Conservation (phyloP, 2,113 vertebrate genomes). For the Eira barbara region DNA sequence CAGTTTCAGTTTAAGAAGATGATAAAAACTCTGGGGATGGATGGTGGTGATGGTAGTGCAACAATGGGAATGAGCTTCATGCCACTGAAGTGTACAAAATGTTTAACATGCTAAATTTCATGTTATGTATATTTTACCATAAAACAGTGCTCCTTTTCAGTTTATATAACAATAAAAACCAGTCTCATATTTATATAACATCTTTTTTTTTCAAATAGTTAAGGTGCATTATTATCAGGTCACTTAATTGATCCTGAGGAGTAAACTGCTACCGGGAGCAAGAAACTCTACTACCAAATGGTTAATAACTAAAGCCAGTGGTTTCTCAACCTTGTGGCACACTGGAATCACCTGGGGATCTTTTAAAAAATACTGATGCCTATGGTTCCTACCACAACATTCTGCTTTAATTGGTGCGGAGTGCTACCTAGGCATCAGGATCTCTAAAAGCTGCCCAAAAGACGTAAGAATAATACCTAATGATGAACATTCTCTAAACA, state of each 20-base stretch:
- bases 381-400: neutral
- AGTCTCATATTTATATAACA: neutral
- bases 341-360: neutral
- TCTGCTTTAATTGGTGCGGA: conserved; percentile 21
- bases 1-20: neutral
- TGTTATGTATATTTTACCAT: neutral
- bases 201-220: conserved; percentile 37
- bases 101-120: neutral
- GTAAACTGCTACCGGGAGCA: neutral
- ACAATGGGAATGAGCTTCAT: neutral
- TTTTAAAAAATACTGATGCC: conserved; percentile 4
- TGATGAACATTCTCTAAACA: conserved; percentile 29
- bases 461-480: neutral
- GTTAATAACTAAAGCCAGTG: neutral
- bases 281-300: neutral
- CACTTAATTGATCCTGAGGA: neutral
- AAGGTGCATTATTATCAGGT: neutral
- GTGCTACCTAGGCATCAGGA: neutral
- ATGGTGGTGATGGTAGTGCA: neutral
- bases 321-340: neutral
- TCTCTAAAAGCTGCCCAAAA: conserved; percentile 31
- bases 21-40: neutral
- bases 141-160: neutral
- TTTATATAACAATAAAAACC: conserved; percentile 39
- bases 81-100: neutral